Conservation (phyloP, 2,113 vertebrate species). For the Cottus gobio region DNA sequence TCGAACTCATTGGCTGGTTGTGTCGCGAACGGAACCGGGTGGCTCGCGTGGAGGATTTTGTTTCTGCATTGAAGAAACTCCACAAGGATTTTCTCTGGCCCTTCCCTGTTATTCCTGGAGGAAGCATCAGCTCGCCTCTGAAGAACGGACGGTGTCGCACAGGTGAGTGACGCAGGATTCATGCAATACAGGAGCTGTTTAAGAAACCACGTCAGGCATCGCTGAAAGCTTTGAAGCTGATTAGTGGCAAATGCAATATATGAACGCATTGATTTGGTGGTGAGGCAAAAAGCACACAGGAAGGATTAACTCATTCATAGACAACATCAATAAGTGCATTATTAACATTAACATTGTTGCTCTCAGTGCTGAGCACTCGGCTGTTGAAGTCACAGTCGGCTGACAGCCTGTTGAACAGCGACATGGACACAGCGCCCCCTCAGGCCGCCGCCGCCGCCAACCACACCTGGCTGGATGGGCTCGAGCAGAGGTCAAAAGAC, state of each 20-base stretch:
- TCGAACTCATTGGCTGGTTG: conserved; percentile 96
- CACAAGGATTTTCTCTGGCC: conserved; percentile 98
- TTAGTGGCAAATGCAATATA: background rate
- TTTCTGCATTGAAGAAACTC: conserved; percentile 91
- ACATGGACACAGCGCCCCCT: conserved; percentile 86
- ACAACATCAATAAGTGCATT: background rate
- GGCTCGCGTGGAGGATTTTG: conserved; percentile 93
- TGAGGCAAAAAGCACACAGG: background rate
- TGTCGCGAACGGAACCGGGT: conserved; percentile 93
- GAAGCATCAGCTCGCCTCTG: conserved; percentile 90
- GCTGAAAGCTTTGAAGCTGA: background rate
- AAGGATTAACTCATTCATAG: background rate
- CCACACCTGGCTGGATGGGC: conserved; percentile 90
- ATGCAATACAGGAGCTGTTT: no score
- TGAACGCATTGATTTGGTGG: background rate
- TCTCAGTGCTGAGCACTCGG: conserved; percentile 86
- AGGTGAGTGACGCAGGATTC: conserved; percentile 79
- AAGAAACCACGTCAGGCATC: background rate
- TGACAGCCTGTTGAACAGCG: conserved; percentile 90
- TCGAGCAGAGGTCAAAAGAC: conserved; percentile 85
- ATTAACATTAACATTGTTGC: background rate
- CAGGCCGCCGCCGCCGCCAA: conserved; percentile 76
- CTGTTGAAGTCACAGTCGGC: conserved; percentile 92
- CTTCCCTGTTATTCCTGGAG: conserved; percentile 91
- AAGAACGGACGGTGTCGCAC: conserved; percentile 92